phyloP scores from a whole-genome alignment of 1,140 invertebrate species.

The Conus ventricosus region DNA sequence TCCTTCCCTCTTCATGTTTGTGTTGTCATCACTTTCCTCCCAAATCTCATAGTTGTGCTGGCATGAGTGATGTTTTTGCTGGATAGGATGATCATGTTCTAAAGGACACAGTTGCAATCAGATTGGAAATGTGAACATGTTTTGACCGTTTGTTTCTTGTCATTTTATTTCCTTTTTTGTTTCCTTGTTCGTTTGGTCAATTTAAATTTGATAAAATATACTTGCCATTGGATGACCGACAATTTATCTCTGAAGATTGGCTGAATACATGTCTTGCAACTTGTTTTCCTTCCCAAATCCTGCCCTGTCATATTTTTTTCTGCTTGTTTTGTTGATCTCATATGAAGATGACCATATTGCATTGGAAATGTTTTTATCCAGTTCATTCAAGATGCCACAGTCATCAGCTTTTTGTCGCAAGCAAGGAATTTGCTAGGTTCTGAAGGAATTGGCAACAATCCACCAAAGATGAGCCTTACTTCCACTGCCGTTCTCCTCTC shows the following conservation, averaged over 20 bases:
- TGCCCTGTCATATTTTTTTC: not conserved
- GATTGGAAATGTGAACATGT: not conserved
- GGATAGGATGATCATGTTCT: not conserved
- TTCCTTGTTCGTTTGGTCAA: not conserved
- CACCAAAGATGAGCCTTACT: not conserved
- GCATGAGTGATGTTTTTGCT: not conserved
- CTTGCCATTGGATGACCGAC: not conserved
- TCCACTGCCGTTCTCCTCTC: not conserved
- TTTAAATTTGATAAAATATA: not conserved
- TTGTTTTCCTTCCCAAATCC: not conserved
- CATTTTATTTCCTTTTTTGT: no score
- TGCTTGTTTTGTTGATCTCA: not conserved
- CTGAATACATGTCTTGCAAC: not conserved
- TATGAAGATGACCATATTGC: not conserved
- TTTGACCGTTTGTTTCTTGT: not conserved
- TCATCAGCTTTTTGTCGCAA: constrained; percentile 3
- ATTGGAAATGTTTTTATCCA: constrained; percentile 1
- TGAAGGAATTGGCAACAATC: not conserved
- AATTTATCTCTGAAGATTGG: not conserved
- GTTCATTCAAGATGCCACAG: not conserved
- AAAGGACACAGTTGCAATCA: constrained; percentile 6
- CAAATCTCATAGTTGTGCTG: no score
- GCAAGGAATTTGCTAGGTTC: not conserved
- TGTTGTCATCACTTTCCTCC: not conserved
- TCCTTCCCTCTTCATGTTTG: not conserved